phyloP scores from a whole-genome alignment of 2,888 invertebrate genomes.

The Trypoxylon attenuatum region DNA sequence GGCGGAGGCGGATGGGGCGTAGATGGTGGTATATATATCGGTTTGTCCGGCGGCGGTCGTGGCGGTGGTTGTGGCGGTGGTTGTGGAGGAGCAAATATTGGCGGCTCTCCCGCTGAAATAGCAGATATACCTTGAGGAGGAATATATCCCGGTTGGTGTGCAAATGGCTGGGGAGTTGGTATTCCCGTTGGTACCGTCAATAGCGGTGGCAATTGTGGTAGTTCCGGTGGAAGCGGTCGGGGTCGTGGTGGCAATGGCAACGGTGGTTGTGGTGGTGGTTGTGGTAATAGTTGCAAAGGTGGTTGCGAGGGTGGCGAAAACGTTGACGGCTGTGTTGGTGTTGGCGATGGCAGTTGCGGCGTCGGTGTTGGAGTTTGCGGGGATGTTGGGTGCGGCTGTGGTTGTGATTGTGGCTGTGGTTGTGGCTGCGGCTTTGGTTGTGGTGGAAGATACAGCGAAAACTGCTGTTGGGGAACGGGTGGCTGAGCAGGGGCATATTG shows the following conservation, averaged over 20 bases:
- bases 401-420: background rate
- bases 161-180: background rate
- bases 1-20: background rate
- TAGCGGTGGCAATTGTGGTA: background rate
- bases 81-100: background rate
- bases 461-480: background rate
- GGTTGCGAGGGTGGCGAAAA: background rate
- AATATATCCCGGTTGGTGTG: background rate
- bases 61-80: background rate
- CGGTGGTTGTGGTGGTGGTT: background rate
- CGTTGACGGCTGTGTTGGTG: background rate
- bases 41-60: too few species aligned
- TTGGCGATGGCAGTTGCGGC: background rate
- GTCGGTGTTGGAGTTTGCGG: background rate
- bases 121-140: too few species aligned
- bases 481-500: slow-evolving; percentile 21
- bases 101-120: too few species aligned
- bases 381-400: background rate
- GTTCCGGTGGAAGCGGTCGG: background rate
- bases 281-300: background rate
- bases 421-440: background rate
- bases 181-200: background rate
- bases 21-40: background rate
- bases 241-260: background rate
- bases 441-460: too few species aligned